Conservation (phyloP, 2,113 vertebrate genomes). For the Montifringilla adamsi region DNA sequence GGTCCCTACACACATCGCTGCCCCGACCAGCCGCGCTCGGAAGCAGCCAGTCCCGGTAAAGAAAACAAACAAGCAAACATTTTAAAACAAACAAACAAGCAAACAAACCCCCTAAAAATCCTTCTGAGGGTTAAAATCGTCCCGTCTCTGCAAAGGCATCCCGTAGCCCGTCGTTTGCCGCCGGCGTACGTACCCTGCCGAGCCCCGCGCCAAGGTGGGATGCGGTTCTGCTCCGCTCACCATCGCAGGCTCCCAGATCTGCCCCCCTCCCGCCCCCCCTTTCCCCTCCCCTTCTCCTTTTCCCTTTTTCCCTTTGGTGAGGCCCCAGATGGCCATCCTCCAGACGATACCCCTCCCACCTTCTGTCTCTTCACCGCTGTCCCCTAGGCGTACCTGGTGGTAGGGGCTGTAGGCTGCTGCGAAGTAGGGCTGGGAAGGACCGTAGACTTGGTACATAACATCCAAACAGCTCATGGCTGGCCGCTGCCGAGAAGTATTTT, state of each 20-base stretch:
- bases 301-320: conserved; percentile 40
- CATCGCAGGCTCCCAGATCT: conserved; percentile 12
- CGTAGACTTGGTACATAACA: conserved; percentile 98
- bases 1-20: neutral
- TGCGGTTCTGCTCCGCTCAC: conserved; percentile 25
- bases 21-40: neutral
- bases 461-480: conserved; percentile 98
- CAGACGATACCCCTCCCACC: conserved; percentile 32
- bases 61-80: neutral
- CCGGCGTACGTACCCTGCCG: conserved; percentile 7
- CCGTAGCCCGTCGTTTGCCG: neutral
- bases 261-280: neutral
- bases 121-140: neutral
- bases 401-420: conserved; percentile 87
- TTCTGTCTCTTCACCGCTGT: neutral
- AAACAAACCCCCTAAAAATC: neutral
- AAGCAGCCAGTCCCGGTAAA: neutral
- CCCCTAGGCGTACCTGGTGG: conserved; percentile 82
- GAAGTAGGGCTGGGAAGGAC: conserved; percentile 90
- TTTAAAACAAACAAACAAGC: neutral
- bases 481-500: conserved; percentile 30
- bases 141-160: neutral
- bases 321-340: conserved; percentile 36
- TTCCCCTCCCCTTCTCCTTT: conserved; percentile 42
- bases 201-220: conserved; percentile 43